Evolutionary conservation across 2,888 invertebrate genomes (phyloP), one percentile per base, ranked within the genome.

Genomic region (Sinodicranocentrus sp.): DNA sequence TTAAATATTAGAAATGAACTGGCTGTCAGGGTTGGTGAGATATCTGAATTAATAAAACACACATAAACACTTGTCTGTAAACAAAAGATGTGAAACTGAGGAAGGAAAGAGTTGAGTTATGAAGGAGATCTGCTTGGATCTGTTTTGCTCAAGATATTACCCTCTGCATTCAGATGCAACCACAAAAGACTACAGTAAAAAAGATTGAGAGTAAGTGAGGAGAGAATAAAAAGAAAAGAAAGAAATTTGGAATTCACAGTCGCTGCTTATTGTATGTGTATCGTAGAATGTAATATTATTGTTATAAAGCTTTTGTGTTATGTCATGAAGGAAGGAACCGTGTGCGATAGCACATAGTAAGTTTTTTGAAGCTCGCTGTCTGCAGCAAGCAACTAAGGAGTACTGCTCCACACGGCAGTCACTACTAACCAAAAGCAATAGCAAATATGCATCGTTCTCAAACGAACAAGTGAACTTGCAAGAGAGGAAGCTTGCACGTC

Each of bases 41-140:
- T 73, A 80, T 80, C 73, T 73, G 73, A 82, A 82, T 82, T 75
- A 82, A 82, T 82, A 82, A 82, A 82, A 61, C 67, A 67, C 63
- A 63, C 78, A 79, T 71, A 63, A 70, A 79, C 77, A 68, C 68
- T 78, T 61, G 57, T 48, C 77, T 26, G 3, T 33, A 28, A 63
- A 63, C 63, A 63, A 63, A 48, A 15, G 48, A 57, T 23, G 21
- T 23, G 15, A 57, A 6, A 57, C n/a, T 52, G 57, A 57, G 57
- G 57, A 57, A 15, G 23, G 23, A 57, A 23, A 57, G 21, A 15
- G 57, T 19, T 23, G 57, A 57, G 23, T 6, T 57, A 57, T 23
- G 19, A 10, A 21, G 21, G n/a, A 48, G 13, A 57, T 57, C n/a
- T 52, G 52, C 17, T 52, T 39, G 8, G 19, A 48, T 48, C 54